Evolutionary conservation across 2,797 vertebrate genomes (phyloP).

Genomic region (Clarias fuscus): DNA sequence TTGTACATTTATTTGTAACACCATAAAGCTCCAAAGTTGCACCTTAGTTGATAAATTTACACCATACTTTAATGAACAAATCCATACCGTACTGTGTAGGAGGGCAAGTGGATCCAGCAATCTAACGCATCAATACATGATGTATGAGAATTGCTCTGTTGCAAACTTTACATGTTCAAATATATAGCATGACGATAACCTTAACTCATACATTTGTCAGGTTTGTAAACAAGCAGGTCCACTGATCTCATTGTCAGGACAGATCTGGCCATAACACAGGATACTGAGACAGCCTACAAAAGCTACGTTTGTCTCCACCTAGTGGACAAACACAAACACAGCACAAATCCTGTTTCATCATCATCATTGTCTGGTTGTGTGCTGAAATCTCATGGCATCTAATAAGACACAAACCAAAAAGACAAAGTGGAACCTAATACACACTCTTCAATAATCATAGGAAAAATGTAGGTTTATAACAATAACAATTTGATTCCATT

Average conservation of each 20-base stretch:
- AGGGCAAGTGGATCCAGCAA: neutral
- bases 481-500: neutral
- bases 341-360: neutral
- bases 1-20: neutral
- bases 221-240: neutral
- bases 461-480: neutral
- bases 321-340: slow-evolving; percentile 23
- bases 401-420: neutral
- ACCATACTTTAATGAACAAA: neutral
- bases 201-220: neutral
- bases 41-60: neutral
- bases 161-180: neutral
- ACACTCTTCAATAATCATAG: neutral
- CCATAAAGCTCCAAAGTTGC: neutral
- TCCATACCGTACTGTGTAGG: neutral
- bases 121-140: neutral
- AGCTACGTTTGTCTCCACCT: slow-evolving; percentile 30
- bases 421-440: neutral
- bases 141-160: neutral
- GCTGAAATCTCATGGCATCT: neutral
- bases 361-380: neutral
- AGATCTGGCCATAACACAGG: neutral
- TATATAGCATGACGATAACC: neutral
- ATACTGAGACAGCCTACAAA: neutral
- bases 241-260: neutral